phyloP scores from a whole-genome alignment of 2,797 vertebrate genomes.

The Chlorospingus flavigularis region DNA sequence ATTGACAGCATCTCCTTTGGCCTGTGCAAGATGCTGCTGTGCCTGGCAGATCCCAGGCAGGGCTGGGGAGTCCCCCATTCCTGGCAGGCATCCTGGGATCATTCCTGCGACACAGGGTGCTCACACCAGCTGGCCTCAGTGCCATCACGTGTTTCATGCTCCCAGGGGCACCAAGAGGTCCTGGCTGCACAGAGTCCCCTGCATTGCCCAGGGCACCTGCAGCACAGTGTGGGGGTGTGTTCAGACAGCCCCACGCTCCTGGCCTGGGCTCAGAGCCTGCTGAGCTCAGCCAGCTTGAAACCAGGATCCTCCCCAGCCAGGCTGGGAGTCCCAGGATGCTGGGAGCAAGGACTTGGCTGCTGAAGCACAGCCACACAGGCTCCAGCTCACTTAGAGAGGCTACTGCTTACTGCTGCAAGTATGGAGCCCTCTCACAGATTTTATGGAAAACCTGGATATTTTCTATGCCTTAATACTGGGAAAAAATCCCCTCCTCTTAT shows the following conservation, averaged over 20 bases:
- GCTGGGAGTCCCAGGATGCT: neutral
- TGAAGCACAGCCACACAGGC: neutral
- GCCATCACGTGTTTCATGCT: rapidly evolving
- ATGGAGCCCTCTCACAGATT: neutral
- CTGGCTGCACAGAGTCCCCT: neutral
- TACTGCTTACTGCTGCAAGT: neutral
- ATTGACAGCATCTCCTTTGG: neutral
- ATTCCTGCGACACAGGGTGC: neutral
- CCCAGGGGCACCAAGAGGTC: neutral
- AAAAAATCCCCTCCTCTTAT: neutral
- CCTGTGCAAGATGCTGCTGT: neutral
- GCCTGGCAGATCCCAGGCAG: neutral
- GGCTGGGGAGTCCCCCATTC: neutral
- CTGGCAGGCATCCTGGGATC: neutral
- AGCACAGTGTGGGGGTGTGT: neutral
- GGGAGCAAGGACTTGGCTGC: neutral
- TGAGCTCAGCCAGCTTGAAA: neutral
- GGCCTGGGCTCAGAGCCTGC: neutral
- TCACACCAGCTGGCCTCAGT: neutral
- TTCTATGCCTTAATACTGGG: neutral
- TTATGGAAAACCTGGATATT: neutral
- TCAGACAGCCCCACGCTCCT: neutral
- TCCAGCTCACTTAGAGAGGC: neutral
- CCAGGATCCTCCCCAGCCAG: neutral
- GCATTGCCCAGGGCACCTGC: neutral